Percentiles rank a stretch among this genome's conserved stretches.
Evolutionary conservation across 2,797 vertebrate species (phyloP).

Genomic region (Limnodromus scolopaceus): DNA sequence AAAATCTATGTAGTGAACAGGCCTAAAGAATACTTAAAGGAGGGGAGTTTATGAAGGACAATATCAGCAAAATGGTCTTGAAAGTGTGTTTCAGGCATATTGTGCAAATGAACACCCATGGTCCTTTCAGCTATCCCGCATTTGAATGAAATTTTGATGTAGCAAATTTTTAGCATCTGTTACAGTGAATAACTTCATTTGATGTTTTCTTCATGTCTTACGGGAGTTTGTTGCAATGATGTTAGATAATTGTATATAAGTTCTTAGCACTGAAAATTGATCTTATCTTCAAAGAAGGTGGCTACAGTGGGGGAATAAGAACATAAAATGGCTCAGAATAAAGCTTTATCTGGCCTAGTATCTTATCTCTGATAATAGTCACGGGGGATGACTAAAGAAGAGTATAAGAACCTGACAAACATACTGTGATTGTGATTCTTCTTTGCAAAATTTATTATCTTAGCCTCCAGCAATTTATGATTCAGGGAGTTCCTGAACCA

Average conservation of each 20-base stretch:
- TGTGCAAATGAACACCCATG: background rate
- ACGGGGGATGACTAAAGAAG: background rate
- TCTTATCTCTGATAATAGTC: conserved; percentile 22
- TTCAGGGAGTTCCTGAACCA: conserved; percentile 37
- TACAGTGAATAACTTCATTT: background rate
- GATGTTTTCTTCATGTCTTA: background rate
- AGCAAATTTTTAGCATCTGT: background rate
- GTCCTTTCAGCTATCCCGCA: background rate
- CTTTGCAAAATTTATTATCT: conserved; percentile 46
- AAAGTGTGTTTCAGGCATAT: background rate
- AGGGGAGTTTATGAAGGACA: background rate
- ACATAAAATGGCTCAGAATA: background rate
- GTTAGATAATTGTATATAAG: background rate
- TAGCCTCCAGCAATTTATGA: conserved; percentile 46
- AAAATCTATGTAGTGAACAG: background rate
- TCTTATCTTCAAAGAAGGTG: background rate
- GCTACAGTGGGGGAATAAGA: background rate
- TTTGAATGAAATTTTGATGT: background rate
- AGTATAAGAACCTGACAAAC: background rate
- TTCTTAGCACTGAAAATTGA: background rate
- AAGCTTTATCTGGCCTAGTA: background rate
- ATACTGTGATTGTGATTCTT: conserved; percentile 10
- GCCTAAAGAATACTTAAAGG: background rate
- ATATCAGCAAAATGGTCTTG: background rate
- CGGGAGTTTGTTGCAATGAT: background rate